Evolutionary conservation across 2,113 vertebrate genomes (phyloP).

Genomic region (Aleadryas rufinucha): DNA sequence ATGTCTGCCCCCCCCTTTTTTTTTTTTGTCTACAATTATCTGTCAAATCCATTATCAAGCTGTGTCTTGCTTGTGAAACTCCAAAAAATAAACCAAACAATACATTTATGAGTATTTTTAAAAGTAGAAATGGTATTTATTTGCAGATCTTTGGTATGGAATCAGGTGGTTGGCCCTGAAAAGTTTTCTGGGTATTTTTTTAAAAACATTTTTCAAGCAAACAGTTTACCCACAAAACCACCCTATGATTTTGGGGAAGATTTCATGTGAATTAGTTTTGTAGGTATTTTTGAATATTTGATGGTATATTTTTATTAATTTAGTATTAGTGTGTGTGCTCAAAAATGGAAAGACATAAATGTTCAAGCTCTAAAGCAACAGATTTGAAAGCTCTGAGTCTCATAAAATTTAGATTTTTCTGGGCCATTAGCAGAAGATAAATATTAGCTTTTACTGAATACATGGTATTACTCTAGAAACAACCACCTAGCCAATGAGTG

Average conservation of each 20-base stretch:
- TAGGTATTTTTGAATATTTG: neutral
- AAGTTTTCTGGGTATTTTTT: neutral
- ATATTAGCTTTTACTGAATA: neutral
- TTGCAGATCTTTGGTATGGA: neutral
- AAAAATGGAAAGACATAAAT: neutral
- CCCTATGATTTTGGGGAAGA: neutral
- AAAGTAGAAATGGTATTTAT: neutral
- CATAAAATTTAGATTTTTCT: neutral
- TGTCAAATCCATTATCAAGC: neutral
- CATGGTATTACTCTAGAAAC: neutral
- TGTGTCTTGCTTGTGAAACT: neutral
- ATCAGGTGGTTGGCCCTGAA: neutral
- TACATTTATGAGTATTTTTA: neutral
- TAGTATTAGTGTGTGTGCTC: neutral
- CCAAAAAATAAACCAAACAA: neutral
- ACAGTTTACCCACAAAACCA: neutral
- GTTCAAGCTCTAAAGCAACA: neutral
- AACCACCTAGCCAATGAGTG: neutral
- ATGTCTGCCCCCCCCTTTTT: neutral
- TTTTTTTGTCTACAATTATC: neutral
- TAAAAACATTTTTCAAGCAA: neutral
- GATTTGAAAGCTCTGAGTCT: neutral
- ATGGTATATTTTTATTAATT: neutral
- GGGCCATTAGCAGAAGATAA: neutral
- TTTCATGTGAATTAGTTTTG: neutral